A percentile compares a stretch with the other conserved stretches of the same genome.
phyloP scores from a whole-genome alignment of 2,888 invertebrate genomes.

The Portevinia maculata region DNA sequence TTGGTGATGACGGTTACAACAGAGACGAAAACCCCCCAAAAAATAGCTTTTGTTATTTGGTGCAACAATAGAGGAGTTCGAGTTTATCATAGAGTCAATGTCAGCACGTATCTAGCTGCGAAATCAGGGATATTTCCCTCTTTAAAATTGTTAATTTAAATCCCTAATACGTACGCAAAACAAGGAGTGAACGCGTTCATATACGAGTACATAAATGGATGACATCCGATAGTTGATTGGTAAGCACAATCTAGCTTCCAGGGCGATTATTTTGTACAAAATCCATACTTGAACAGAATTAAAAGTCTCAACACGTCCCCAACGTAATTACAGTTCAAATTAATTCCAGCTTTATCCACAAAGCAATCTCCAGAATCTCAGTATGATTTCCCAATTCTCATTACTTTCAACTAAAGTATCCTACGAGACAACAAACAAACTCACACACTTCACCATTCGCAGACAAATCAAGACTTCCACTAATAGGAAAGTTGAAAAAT shows the following conservation, averaged over 20 bases:
- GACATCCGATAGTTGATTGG: too few species aligned
- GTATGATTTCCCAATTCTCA: conserved; percentile 75
- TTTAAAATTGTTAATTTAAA: too few species aligned
- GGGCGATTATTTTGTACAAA: not conserved
- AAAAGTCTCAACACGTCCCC: conserved; percentile 51
- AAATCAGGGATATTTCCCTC: too few species aligned
- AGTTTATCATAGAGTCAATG: too few species aligned
- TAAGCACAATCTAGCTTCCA: not conserved
- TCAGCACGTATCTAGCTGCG: too few species aligned
- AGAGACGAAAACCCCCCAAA: too few species aligned
- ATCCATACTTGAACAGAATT: not conserved
- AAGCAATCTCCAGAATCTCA: conserved; percentile 70
- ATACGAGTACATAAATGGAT: too few species aligned
- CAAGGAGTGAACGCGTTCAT: too few species aligned
- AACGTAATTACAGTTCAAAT: conserved; percentile 59
- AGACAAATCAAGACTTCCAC: conserved; percentile 18
- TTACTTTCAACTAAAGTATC: conserved; percentile 65
- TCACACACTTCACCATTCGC: not conserved
- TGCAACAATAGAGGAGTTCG: too few species aligned
- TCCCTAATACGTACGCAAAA: too few species aligned
- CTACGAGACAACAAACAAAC: conserved; percentile 26
- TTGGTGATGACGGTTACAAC: too few species aligned
- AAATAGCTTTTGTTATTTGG: too few species aligned
- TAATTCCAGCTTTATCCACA: conserved; percentile 56
- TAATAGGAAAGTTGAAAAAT: conserved; percentile 50